Evolutionary conservation across 2,113 vertebrate species (phyloP).

Genomic region (Nothoprocta perdicaria): DNA sequence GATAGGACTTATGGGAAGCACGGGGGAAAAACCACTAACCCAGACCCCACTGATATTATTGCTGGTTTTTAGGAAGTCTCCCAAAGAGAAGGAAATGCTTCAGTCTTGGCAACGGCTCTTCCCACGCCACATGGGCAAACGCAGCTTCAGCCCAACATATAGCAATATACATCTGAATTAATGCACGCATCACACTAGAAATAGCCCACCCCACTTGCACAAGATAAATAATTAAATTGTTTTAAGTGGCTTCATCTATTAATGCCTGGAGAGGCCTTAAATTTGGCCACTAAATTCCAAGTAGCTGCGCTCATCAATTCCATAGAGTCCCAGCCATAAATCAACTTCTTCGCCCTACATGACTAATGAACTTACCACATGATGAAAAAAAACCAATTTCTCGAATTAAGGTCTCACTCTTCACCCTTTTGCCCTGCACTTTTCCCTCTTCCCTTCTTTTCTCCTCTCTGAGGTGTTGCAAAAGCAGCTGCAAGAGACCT

Average conservation of each 20-base stretch:
- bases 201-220: conserved; percentile 8
- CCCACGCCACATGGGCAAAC: not conserved
- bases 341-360: not conserved
- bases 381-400: conserved; percentile 9
- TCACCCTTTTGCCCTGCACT: rapidly evolving
- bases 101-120: not conserved
- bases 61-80: not conserved
- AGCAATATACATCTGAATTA: conserved; percentile 13
- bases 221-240: conserved; percentile 50
- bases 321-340: conserved; percentile 41
- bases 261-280: conserved; percentile 33
- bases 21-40: not conserved
- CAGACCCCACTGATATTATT: not conserved
- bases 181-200: conserved; percentile 17
- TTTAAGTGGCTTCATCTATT: conserved; percentile 46
- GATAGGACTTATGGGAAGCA: not conserved
- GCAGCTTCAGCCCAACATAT: conserved; percentile 1
- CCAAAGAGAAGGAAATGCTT: not conserved
- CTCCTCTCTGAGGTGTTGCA: not conserved
- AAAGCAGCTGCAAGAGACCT: not conserved
- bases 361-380: conserved; percentile 37
- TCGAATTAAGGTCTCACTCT: not conserved
- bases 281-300: conserved; percentile 52
- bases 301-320: conserved; percentile 33
- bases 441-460: not conserved